A percentile compares a stretch with the other conserved stretches of the same genome.
Conservation (phyloP, 2,797 vertebrate species). For the Syngnathus rostellatus region DNA sequence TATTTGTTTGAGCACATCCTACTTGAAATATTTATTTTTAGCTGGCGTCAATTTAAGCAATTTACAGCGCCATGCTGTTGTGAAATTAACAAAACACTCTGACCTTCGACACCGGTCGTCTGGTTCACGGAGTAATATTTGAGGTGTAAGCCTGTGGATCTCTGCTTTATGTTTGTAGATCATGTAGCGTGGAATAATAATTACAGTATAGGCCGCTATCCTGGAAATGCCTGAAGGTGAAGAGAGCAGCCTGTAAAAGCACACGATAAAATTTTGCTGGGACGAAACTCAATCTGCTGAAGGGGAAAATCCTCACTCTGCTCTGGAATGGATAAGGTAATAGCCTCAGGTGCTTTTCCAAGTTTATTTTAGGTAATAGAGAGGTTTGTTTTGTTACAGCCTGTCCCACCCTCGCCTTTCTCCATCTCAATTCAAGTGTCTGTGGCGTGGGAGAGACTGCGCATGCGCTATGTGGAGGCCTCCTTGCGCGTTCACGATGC, state of each 20-base stretch:
- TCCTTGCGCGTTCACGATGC: conserved; percentile 56
- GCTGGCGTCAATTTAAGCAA: background rate
- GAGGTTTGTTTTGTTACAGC: conserved; percentile 83
- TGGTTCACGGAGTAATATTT: conserved; percentile 24
- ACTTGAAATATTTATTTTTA: background rate
- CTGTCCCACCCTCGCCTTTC: conserved; percentile 58
- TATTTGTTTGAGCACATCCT: too few species aligned
- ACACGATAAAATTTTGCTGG: conserved; percentile 53
- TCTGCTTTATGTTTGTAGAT: conserved; percentile 44
- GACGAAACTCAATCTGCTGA: conserved; percentile 60
- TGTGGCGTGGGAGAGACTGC: conserved; percentile 45
- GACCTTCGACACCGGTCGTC: conserved; percentile 26
- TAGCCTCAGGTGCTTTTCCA: conserved; percentile 79
- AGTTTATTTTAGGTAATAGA: conserved; percentile 86
- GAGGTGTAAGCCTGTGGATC: conserved; percentile 23
- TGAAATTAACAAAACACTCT: conserved; percentile 26
- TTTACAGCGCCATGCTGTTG: background rate
- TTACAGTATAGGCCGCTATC: conserved; percentile 49
- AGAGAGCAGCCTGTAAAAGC: conserved; percentile 62
- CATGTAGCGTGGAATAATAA: conserved; percentile 57
- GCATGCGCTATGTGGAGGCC: conserved; percentile 76
- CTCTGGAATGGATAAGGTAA: conserved; percentile 72
- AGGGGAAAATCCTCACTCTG: conserved; percentile 51
- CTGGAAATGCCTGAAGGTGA: conserved; percentile 50
- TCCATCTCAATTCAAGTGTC: background rate